Conservation (phyloP, 2,888 invertebrate genomes). For the Cataglyphis cursor region DNA sequence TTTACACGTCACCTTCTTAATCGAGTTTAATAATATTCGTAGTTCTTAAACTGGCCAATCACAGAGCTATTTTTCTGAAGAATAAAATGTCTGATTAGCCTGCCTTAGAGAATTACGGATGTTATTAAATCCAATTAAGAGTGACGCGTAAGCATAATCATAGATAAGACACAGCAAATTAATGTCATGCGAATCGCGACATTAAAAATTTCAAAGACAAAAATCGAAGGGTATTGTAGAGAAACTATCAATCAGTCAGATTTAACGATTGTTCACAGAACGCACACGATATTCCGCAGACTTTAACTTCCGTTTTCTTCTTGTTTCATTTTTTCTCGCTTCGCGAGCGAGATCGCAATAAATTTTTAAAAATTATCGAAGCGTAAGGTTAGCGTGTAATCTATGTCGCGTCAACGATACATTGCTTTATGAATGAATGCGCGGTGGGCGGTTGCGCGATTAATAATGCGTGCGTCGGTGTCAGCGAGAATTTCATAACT, state of each 20-base stretch:
- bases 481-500: constrained; percentile 54
- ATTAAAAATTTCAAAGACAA: background rate
- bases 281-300: background rate
- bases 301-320: constrained; percentile 16
- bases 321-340: constrained; percentile 13
- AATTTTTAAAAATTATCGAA: constrained; percentile 34
- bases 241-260: constrained; percentile 42
- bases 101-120: no score
- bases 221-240: constrained; percentile 42
- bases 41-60: no score
- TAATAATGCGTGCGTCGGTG: constrained; percentile 41
- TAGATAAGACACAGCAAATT: constrained; percentile 31
- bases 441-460: constrained; percentile 20
- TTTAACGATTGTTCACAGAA: constrained; percentile 48
- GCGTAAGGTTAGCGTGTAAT: background rate
- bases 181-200: constrained; percentile 25
- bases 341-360: background rate
- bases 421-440: constrained; percentile 12
- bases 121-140: no score
- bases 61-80: no score
- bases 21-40: no score
- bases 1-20: no score
- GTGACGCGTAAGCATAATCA: background rate
- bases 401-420: constrained; percentile 31
- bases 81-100: no score